These are phyloP conservation scores for Cacoxenus indagator DNA, from an alignment of 2,888 invertebrate genomes.

Conservation along the genomic window DNA sequence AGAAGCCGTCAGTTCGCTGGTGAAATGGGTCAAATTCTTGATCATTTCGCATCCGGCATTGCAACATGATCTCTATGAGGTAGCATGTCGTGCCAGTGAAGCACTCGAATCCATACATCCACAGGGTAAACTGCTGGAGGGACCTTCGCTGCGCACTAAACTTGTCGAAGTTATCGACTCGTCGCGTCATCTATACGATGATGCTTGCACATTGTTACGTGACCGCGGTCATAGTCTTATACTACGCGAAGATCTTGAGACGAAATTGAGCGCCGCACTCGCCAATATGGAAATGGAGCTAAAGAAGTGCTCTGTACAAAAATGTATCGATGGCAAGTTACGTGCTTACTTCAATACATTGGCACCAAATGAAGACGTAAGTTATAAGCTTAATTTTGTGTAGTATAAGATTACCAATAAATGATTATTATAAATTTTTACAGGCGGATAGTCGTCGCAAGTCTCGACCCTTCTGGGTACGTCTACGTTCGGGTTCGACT, in stretches of 20 bases:
- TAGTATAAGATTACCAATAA: not conserved
- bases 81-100: slow-evolving; percentile 80
- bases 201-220: slow-evolving; percentile 79
- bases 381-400: not conserved
- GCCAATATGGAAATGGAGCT: slow-evolving; percentile 81
- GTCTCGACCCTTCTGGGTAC: slow-evolving; percentile 79
- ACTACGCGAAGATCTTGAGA: slow-evolving; percentile 78
- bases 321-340: slow-evolving; percentile 67
- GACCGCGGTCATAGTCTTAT: slow-evolving; percentile 78
- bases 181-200: slow-evolving; percentile 77
- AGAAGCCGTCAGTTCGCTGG: slow-evolving; percentile 86
- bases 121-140: slow-evolving; percentile 84
- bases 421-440: not conserved
- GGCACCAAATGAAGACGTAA: slow-evolving; percentile 70
- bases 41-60: slow-evolving; percentile 78
- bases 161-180: slow-evolving; percentile 75
- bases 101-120: slow-evolving; percentile 83
- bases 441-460: slow-evolving; percentile 74
- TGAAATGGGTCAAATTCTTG: slow-evolving; percentile 83
- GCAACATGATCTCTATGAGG: slow-evolving; percentile 81
- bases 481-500: slow-evolving; percentile 73
- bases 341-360: slow-evolving; percentile 69
- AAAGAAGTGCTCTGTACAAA: slow-evolving; percentile 76
- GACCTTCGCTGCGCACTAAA: slow-evolving; percentile 80
- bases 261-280: slow-evolving; percentile 77